Evolutionary conservation across 64 coral and sea anemone species (phyloP).

Genomic region (Stichodactyla mertensii): DNA sequence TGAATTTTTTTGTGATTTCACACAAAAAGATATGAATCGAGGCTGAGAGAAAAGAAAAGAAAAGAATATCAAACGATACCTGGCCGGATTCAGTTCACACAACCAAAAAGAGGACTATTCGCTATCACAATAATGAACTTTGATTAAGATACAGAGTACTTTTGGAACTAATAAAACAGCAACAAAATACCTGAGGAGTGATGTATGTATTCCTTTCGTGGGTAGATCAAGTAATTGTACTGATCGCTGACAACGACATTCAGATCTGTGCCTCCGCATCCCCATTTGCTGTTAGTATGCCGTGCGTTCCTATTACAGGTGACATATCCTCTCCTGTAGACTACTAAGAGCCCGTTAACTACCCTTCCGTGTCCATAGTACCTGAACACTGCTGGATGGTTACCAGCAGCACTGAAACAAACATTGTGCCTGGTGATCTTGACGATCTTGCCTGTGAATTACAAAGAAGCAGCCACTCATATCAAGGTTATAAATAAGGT

Average conservation of each 20-base stretch:
- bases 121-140: too few relatives aligned
- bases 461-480: not conserved
- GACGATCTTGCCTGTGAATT: not conserved
- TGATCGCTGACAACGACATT: not conserved
- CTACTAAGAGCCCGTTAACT: not conserved
- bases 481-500: too few relatives aligned
- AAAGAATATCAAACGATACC: too few relatives aligned
- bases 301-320: not conserved
- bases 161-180: not conserved
- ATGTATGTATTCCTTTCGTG: not conserved
- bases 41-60: not conserved
- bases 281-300: not conserved
- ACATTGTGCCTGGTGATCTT: not conserved
- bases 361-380: not conserved
- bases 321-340: not conserved
- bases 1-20: too few relatives aligned
- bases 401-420: not conserved
- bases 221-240: not conserved
- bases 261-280: not conserved
- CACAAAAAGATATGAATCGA: too few relatives aligned
- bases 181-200: not conserved
- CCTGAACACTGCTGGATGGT: not conserved
- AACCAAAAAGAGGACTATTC: too few relatives aligned
- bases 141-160: too few relatives aligned
- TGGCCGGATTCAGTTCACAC: not conserved